phyloP scores from a whole-genome alignment of 2,113 vertebrate species.

The Gymnorhina tibicen region DNA sequence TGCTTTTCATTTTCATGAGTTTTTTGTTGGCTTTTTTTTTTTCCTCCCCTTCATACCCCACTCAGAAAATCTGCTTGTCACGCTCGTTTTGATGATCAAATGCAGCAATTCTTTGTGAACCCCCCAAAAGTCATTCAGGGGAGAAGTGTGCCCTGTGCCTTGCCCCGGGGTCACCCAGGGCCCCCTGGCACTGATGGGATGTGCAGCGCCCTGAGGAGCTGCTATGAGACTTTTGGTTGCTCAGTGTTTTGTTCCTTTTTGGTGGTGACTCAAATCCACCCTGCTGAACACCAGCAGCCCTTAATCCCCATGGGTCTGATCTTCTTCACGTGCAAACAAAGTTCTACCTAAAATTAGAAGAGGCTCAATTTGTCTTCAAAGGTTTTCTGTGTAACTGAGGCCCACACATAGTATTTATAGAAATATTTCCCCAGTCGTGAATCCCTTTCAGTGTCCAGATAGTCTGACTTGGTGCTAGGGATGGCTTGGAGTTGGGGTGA shows the following conservation, averaged over 20 bases:
- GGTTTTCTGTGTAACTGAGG: not conserved
- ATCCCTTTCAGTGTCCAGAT: not conserved
- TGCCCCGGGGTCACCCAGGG: not conserved
- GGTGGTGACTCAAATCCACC: not conserved
- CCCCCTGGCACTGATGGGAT: not conserved
- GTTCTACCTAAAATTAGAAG: not conserved
- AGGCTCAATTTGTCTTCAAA: not conserved
- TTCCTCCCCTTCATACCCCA: too few species aligned
- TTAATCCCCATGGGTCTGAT: rapidly evolving
- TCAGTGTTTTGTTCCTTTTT: not conserved
- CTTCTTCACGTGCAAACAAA: not conserved
- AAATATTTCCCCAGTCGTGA: not conserved
- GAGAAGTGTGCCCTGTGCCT: not conserved
- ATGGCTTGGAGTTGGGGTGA: not conserved
- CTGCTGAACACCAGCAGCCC: not conserved
- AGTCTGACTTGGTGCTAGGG: not conserved
- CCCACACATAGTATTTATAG: not conserved
- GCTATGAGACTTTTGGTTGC: rapidly evolving
- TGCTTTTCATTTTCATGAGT: not conserved
- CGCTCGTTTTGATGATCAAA: not conserved
- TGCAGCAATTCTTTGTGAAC: not conserved
- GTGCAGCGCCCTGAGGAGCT: not conserved
- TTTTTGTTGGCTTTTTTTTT: too few species aligned
- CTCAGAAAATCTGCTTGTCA: not conserved
- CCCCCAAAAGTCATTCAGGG: not conserved